phyloP scores from a whole-genome alignment of 2,113 vertebrate genomes.

The Saccopteryx bilineata region DNA sequence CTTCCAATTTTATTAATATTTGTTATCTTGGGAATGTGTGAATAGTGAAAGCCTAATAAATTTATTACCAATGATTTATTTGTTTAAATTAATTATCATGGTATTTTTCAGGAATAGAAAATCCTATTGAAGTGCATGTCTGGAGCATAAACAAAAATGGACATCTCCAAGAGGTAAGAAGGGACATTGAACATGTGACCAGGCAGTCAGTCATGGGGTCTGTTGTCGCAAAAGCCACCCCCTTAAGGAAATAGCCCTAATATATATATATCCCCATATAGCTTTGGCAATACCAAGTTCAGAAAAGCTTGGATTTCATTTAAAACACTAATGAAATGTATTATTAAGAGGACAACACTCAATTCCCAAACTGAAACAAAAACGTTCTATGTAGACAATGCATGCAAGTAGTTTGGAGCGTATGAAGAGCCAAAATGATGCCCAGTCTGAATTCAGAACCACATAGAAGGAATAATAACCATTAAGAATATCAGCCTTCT shows the following conservation, averaged over 20 bases:
- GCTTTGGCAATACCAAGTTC: not conserved
- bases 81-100: not conserved
- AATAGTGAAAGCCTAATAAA: not conserved
- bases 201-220: not conserved
- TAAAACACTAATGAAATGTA: not conserved
- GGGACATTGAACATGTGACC: rapidly evolving
- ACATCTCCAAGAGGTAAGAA: not conserved
- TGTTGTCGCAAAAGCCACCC: not conserved
- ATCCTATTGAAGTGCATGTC: not conserved
- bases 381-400: not conserved
- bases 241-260: not conserved
- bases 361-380: not conserved
- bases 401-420: not conserved
- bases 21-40: not conserved
- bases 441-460: not conserved
- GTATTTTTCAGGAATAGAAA: not conserved
- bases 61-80: not conserved
- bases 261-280: not conserved
- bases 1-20: not conserved
- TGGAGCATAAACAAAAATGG: not conserved
- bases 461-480: not conserved
- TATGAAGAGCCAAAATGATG: not conserved
- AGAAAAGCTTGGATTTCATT: not conserved
- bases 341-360: not conserved
- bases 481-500: not conserved